Evolutionary conservation across 2,888 invertebrate species (phyloP), one percentile per base, ranked within the genome.

Genomic region (Ecliptopera silaceata): DNA sequence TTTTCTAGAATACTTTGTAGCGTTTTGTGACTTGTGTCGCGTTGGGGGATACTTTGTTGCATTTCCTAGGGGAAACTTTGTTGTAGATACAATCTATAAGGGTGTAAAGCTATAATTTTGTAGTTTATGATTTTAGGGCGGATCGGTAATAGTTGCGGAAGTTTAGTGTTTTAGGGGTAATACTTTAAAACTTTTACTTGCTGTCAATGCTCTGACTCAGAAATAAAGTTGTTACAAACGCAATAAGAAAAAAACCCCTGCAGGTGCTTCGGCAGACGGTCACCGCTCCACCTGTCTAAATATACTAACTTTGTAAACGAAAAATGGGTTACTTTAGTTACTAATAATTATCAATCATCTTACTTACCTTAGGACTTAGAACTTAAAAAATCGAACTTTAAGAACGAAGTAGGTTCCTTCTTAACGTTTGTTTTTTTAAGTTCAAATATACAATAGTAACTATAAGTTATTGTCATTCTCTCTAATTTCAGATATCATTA

Each of bases 261-360:
- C 51, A 51, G 51, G 51, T 51, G 51, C 38, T 41, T 17, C 12
- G 29, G 17, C 51, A 44, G 44, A 44, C n/a, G 34, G 50, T 18
- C 26, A 32, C 32, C 32, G 32, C 26, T n/a, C n/a, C n/a, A n/a
- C n/a, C n/a, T n/a, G n/a, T n/a, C n/a, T n/a, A n/a, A n/a, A n/a
- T n/a, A n/a, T n/a, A n/a, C n/a, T n/a, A n/a, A n/a, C n/a, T n/a
- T n/a, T n/a, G n/a, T n/a, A n/a, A n/a, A n/a, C n/a, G n/a, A n/a
- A n/a, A n/a, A n/a, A n/a, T n/a, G n/a, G n/a, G n/a, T n/a, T n/a
- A n/a, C n/a, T n/a, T n/a, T n/a, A n/a, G n/a, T n/a, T n/a, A n/a
- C n/a, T n/a, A n/a, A n/a, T n/a, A n/a, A n/a, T n/a, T n/a, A n/a
- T n/a, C n/a, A n/a, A n/a, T n/a, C n/a, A n/a, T n/a, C n/a, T n/a